Evolutionary conservation across 2,113 vertebrate genomes (phyloP), one percentile per base, ranked within the genome.

Genomic region (Ageneiosus marmoratus): DNA sequence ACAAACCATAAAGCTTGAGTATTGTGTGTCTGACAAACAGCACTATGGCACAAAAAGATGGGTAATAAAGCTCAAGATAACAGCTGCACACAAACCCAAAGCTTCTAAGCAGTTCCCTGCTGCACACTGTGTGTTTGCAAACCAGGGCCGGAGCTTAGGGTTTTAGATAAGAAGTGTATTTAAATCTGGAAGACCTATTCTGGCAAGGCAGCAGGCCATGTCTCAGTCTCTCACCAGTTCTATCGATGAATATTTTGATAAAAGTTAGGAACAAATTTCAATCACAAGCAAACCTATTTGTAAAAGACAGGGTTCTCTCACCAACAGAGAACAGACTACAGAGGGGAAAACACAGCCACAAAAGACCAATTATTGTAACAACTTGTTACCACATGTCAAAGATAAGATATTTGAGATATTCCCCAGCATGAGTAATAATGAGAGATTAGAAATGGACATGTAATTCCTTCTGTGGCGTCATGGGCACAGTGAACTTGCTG

Each of bases 401-500:
- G 77, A 81, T 80, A 77, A 79, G 60, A 74, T 63, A 60, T 50
- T 48, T 16, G 55, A 55, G 16, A 78, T 83, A 29, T 27, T 67
- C 63, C 83, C 70, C 79, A n/a, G 60, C 53, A 62, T 41, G 67
- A 65, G 41, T 72, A 67, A 82, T 72, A 84, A 58, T 50, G 27
- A 69, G 56, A 84, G 79, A 82, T 84, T 79, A 87, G 50, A 58
- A 3, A 83, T 7, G 20, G 83, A 84, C 80, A 82, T 60, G 62
- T 34, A 70, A 58, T 73, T 87, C 78, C 60, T 65, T 84, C 32
- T 80, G 77, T 67, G 70, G 80, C 79, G 80, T 87, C 83, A 84
- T 51, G 69, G 76, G 76, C 83, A 74, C 55, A 41, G 5, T 62
- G 76, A 79, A 84, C 69, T 79, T 79, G 79, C 75, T n/a, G 62